phyloP scores from a whole-genome alignment of 2,888 invertebrate species.

The Sinentomon sp. region DNA sequence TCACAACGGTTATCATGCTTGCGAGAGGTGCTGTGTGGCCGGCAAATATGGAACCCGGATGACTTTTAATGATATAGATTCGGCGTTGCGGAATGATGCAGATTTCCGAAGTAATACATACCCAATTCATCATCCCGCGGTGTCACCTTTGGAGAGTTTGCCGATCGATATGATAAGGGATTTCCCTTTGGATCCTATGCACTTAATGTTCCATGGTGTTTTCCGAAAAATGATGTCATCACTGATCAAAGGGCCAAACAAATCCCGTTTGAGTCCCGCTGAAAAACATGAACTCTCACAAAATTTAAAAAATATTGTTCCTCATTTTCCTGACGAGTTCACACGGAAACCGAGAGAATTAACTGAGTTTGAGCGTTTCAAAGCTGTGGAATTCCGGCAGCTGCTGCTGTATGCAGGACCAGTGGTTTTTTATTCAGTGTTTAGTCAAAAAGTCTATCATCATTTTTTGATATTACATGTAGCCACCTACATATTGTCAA shows the following conservation, averaged over 20 bases:
- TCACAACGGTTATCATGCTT: constrained; percentile 4
- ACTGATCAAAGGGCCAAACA: no score
- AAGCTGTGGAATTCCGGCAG: constrained; percentile 6
- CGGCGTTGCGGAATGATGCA: constrained; percentile 1
- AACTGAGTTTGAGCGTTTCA: constrained; percentile 5
- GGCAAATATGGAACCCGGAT: constrained; percentile 1
- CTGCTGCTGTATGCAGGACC: constrained; percentile 8
- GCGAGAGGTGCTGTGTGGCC: constrained; percentile 5
- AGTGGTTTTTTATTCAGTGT: not conserved
- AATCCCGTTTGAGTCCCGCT: no score
- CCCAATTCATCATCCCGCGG: not conserved
- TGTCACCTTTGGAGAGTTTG: constrained; percentile 3
- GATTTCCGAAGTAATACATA: not conserved
- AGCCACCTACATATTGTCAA: constrained; percentile 1
- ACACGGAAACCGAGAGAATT: constrained; percentile 5
- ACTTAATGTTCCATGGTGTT: constrained; percentile 5
- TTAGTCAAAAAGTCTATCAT: not conserved
- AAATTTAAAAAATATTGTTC: not conserved
- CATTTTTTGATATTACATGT: constrained; percentile 2
- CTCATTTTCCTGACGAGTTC: constrained; percentile 3
- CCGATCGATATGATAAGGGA: constrained; percentile 1
- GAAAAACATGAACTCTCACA: no score
- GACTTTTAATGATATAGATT: not conserved
- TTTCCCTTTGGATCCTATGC: constrained; percentile 6
- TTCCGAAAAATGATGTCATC: constrained; percentile 4